Evolutionary conservation across 2,113 vertebrate species (phyloP), one percentile per base, ranked within the genome.

Genomic region (Crotalus tigris): DNA sequence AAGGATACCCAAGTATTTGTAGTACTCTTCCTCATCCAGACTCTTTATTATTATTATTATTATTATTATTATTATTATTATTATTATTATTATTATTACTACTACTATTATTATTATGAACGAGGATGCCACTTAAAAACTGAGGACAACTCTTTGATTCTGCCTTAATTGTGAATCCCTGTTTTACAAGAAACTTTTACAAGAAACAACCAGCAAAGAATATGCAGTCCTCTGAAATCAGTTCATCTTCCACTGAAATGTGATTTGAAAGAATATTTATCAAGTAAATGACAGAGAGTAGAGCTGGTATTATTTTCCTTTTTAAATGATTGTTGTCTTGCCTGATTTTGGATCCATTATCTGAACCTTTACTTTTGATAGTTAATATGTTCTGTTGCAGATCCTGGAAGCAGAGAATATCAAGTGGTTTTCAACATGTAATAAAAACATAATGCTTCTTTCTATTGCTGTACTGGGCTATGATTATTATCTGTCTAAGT

Each of bases 381-480:
- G 44, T 93, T 46, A 95, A 93, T 91, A 0, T 26, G 64, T 93
- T 94, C 94, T 93, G 3, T 81, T 39, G 13, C n/a, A 81, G 69
- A 81, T 90, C 46, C 94, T 94, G 57, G 93, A 95, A 89, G 2
- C 2, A 33, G 55, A 93, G 33, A n/a, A 9, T 91, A 75, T 92
- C 46, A 61, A 92, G 15, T 90, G 85, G 85, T 94, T 44, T 94
- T 94, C 75, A 53, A 44, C 21, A 58, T 87, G 93, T 85, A 92
- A 2, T 49, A 58, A 92, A 91, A 81, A 26, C 90, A 26, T 81
- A 92, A 33, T 94, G 96, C 89, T 61, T 24, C 2, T 94, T 93
- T 93, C 1, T 85, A 90, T 91, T 96, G 2, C 51, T 96, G 81
- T 94, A 17, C 29, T 91, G 93, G 92, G 91, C 61, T n/a, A 0